Conservation (phyloP, 1,140 invertebrate species). For the Heterodera carotae region DNA sequence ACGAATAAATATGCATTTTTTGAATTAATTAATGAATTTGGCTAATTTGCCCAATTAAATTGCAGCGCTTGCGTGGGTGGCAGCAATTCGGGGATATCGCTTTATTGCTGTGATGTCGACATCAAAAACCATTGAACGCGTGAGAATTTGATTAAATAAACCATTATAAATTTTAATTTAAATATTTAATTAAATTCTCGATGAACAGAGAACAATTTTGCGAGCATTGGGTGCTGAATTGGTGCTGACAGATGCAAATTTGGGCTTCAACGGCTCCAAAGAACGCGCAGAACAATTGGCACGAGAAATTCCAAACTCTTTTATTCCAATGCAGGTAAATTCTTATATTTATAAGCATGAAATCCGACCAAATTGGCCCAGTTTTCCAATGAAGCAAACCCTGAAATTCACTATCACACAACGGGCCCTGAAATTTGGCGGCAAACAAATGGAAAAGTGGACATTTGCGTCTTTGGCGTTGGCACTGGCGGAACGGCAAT, state of each 20-base stretch:
- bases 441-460: conserved; percentile 61
- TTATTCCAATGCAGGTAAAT: conserved; percentile 56
- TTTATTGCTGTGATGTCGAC: conserved; percentile 68
- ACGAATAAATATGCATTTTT: too few species aligned
- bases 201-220: conserved; percentile 54
- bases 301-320: conserved; percentile 56
- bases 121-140: conserved; percentile 62
- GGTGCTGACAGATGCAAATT: conserved; percentile 55
- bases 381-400: conserved; percentile 63
- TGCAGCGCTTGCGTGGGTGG: conserved; percentile 44
- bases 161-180: neutral
- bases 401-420: conserved; percentile 60
- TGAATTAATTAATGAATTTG: too few species aligned
- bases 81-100: conserved; percentile 57
- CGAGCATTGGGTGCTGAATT: conserved; percentile 61
- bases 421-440: conserved; percentile 64
- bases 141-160: conserved; percentile 14
- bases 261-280: conserved; percentile 59
- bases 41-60: neutral
- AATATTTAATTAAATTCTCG: conserved; percentile 10
- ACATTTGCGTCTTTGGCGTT: conserved; percentile 60
- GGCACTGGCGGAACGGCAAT: conserved; percentile 58
- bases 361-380: conserved; percentile 34
- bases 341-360: neutral
- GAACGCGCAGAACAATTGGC: conserved; percentile 57